Evolutionary conservation across 2,113 vertebrate species (phyloP), one percentile per base, ranked within the genome.

Genomic region (Campylomormyrus numenius): DNA sequence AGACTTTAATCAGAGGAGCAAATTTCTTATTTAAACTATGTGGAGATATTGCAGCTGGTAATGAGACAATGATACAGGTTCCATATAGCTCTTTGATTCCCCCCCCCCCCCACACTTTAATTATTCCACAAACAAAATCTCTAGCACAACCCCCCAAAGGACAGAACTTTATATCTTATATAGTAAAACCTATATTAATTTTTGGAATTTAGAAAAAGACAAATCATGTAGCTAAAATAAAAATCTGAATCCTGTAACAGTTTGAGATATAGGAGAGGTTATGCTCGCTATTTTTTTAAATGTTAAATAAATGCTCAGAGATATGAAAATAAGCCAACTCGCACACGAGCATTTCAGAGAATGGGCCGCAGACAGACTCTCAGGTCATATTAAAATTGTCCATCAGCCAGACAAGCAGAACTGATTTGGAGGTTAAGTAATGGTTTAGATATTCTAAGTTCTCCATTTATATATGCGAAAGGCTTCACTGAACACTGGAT

Each of bases 321-420:
- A 80, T 39, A 17, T 42, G 31, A 80, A 80, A 80, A 80, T 80
- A 80, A 42, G 13, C 1, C 74, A 80, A 80, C 35, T 80, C 2
- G 19, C 15, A 19, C 74, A 42, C 5, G 97, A 96, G 96, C 96
- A 97, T 97, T 97, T 97, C 97, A 80, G 17, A 97, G 97, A 96
- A 97, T 96, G 98, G 98, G 98, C 98, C 97, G 97, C 97, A 97
- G 96, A 96, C 96, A 97, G 96, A 97, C 96, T 96, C 95, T 93
- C 93, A 94, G 98, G 97, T 97, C 96, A 97, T 95, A 96, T 95
- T 95, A 96, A 98, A 98, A 98, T 98, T 99, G 98, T 99, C 98
- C 97, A 99, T 99, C 98, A 99, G 98, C 96, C 98, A 99, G 98
- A 99, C 98, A 99, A 98, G 97, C 98, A 98, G 97, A 99, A 99